Conservation (phyloP, 2,113 vertebrate species). For the Eira barbara region DNA sequence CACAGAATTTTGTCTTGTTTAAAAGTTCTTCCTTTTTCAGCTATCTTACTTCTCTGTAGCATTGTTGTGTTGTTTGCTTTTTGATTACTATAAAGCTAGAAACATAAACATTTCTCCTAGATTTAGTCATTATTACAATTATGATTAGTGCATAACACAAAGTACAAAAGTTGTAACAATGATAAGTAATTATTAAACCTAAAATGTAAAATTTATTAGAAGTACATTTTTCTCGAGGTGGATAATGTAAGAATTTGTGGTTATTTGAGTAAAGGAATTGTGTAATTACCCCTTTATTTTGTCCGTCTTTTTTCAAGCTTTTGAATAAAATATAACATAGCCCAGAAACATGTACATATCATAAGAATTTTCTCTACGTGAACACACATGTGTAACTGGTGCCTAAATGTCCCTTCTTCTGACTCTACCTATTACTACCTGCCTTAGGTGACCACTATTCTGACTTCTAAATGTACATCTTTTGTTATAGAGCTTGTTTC, state of each 20-base stretch:
- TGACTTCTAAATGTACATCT: background rate
- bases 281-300: background rate
- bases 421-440: background rate
- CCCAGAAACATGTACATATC: background rate
- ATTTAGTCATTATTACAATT: background rate
- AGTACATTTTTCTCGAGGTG: background rate
- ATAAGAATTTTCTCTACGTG: background rate
- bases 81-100: background rate
- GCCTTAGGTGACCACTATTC: background rate
- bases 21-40: background rate
- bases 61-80: background rate
- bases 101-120: background rate
- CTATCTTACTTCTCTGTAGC: background rate
- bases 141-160: background rate
- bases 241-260: background rate
- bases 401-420: background rate
- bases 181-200: background rate
- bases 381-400: background rate
- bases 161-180: background rate
- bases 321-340: background rate
- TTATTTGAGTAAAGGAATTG: background rate
- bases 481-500: background rate
- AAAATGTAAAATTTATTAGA: background rate
- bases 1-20: background rate
- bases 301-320: background rate